These are phyloP conservation scores for Apotomis betuletana DNA, from an alignment of 2,888 invertebrate species.

Conservation along the genomic window DNA sequence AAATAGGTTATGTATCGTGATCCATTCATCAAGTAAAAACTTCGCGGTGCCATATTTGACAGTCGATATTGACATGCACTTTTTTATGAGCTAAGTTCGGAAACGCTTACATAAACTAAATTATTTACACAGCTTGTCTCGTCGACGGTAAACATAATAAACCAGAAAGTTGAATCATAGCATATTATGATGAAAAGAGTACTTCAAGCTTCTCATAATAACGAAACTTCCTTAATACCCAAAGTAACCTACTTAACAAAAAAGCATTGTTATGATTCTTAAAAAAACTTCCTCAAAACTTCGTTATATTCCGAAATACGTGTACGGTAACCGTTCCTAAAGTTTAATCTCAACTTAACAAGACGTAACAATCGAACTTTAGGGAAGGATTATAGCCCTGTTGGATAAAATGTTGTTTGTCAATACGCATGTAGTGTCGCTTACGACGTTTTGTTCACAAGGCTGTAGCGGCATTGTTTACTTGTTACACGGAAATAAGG, in stretches of 20 bases:
- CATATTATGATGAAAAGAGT: too few species aligned
- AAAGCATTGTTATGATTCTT: constrained; percentile 13
- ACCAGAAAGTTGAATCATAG: too few species aligned
- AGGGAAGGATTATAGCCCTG: background rate
- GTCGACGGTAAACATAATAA: too few species aligned
- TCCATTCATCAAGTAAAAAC: too few species aligned
- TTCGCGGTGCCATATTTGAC: too few species aligned
- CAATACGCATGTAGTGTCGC: background rate
- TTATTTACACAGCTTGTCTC: too few species aligned
- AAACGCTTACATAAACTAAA: too few species aligned
- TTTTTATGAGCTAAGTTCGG: too few species aligned
- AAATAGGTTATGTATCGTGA: too few species aligned
- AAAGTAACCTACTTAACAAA: background rate
- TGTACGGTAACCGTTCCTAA: constrained; percentile 2
- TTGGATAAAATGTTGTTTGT: background rate
- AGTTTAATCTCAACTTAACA: constrained; percentile 4
- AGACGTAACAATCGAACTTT: constrained; percentile 20
- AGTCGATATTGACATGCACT: too few species aligned
- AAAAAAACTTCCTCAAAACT: constrained; percentile 8
- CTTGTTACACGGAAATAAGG: constrained; percentile 12
- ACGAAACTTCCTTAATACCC: background rate
- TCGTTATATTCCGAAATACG: background rate
- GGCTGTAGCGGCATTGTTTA: background rate
- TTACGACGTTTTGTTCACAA: background rate
- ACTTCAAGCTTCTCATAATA: too few species aligned